Percentiles rank a stretch among this genome's conserved stretches.
These are phyloP conservation scores for Umimayanthus kanabou DNA, from an alignment of 92 coral and sea anemone genomes.

Conservation along the genomic window DNA sequence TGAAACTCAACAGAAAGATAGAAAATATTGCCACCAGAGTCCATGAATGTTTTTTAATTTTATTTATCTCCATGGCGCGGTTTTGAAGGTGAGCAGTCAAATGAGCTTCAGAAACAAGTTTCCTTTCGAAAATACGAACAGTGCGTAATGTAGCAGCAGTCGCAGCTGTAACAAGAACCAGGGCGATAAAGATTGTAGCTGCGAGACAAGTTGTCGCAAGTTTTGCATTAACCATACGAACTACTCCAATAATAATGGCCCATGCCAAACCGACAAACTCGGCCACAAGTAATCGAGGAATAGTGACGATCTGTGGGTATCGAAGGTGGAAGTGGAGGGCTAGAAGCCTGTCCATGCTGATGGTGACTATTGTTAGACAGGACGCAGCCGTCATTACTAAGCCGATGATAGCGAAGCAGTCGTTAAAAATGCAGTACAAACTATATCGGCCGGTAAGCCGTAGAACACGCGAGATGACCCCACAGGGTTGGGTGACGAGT, in stretches of 20 bases:
- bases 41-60: slow-evolving; percentile 2
- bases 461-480: neutral
- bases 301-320: neutral
- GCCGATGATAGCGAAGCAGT: neutral
- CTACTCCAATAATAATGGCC: neutral
- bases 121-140: neutral
- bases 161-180: neutral
- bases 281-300: neutral
- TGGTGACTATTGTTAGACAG: neutral
- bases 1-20: neutral
- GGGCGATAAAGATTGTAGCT: neutral
- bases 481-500: neutral
- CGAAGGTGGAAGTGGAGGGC: slow-evolving; percentile 13
- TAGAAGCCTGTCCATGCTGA: neutral
- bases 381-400: neutral
- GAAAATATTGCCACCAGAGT: neutral
- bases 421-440: neutral
- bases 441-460: neutral
- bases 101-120: neutral
- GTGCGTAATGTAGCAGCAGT: neutral
- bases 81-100: neutral
- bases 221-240: neutral
- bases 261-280: neutral
- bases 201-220: neutral
- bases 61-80: neutral